Evolutionary conservation across 1,140 invertebrate genomes (phyloP).

Genomic region (Periplaneta americana): DNA sequence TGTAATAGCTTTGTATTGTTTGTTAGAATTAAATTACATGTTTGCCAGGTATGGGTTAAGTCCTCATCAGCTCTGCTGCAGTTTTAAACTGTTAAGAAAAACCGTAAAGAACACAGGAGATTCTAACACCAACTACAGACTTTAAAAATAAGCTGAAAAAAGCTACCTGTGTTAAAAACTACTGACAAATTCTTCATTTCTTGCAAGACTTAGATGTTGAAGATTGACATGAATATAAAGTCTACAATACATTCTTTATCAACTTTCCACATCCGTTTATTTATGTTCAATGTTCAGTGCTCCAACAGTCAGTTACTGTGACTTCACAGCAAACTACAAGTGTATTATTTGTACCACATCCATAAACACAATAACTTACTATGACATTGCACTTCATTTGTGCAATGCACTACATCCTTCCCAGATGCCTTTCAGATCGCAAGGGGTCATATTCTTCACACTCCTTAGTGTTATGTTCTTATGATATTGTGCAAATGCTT

Average conservation of each 20-base stretch:
- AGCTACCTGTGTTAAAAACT: background rate
- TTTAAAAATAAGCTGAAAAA: constrained; percentile 8
- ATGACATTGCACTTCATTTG: background rate
- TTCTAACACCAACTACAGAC: constrained; percentile 13
- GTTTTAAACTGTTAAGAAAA: background rate
- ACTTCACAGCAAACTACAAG: background rate
- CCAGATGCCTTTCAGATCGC: background rate
- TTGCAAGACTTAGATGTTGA: background rate
- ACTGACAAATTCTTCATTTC: background rate
- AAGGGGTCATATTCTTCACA: background rate
- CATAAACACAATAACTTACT: background rate
- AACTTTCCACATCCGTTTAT: background rate
- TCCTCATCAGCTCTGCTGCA: background rate
- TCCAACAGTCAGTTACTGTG: background rate
- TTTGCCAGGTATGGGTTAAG: background rate
- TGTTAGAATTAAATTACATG: background rate
- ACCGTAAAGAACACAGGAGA: background rate
- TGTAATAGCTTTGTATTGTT: background rate
- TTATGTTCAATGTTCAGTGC: background rate
- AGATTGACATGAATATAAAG: background rate
- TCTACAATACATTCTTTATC: background rate
- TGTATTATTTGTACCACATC: background rate
- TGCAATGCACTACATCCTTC: background rate
- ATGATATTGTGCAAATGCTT: background rate
- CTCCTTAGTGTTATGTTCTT: background rate